These are phyloP conservation scores for Pseudotriccus pelzelni DNA, from an alignment of 2,797 vertebrate species.

Conservation along the genomic window DNA sequence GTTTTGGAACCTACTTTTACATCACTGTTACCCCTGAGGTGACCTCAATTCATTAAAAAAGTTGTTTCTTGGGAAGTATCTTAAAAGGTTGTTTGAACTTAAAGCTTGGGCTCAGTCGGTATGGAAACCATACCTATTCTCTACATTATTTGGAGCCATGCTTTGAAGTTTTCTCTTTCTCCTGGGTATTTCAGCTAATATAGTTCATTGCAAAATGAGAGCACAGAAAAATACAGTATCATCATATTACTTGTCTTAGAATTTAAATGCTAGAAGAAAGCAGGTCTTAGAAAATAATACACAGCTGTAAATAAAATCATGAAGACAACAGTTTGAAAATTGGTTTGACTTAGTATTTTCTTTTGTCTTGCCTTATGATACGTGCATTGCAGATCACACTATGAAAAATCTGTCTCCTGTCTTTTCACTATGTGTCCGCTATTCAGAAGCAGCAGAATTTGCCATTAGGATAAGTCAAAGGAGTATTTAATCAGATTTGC, in stretches of 20 bases:
- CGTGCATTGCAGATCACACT: not conserved
- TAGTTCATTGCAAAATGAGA: conserved; percentile 55
- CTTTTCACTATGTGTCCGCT: not conserved
- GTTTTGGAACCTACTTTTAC: conserved; percentile 51
- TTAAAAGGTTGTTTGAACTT: conserved; percentile 68
- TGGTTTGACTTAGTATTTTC: not conserved
- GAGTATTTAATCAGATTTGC: not conserved
- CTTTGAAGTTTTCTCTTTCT: conserved; percentile 70
- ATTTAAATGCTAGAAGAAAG: not conserved
- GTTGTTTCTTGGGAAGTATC: conserved; percentile 67
- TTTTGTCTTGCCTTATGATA: not conserved
- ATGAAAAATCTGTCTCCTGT: not conserved
- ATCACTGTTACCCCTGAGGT: conserved; percentile 51
- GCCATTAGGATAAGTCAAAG: not conserved
- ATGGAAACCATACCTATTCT: conserved; percentile 58
- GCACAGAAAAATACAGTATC: conserved; percentile 22
- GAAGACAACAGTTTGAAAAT: not conserved
- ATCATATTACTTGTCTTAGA: conserved; percentile 27
- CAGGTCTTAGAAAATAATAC: not conserved
- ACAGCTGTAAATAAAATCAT: not conserved
- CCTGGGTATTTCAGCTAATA: conserved; percentile 62
- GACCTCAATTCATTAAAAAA: conserved; percentile 75
- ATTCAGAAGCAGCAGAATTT: not conserved
- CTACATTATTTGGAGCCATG: conserved; percentile 27
- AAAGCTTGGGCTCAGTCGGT: conserved; percentile 57